Conservation (phyloP, 2,113 vertebrate genomes). For the Chlorodrepanis virens region DNA sequence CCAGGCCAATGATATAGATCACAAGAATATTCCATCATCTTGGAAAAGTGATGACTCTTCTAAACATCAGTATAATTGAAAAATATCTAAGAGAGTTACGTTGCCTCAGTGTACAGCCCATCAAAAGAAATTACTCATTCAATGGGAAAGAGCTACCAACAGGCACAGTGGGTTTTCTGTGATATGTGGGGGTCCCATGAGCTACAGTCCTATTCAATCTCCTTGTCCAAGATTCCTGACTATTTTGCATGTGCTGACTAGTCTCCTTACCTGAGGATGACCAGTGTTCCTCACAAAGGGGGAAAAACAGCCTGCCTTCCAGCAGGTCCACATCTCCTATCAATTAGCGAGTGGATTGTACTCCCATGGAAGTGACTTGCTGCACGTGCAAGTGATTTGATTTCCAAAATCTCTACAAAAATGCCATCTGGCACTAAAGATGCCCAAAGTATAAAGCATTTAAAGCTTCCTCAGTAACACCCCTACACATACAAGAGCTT, state of each 20-base stretch:
- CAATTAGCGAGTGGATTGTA: background rate
- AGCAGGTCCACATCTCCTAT: background rate
- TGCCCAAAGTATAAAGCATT: background rate
- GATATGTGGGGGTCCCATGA: rapidly evolving
- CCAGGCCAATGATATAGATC: rapidly evolving
- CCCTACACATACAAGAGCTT: background rate
- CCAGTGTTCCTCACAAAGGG: background rate
- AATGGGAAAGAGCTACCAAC: background rate
- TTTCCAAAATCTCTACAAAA: background rate
- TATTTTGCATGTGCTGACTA: background rate
- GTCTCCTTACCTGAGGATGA: background rate
- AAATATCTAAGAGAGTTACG: background rate
- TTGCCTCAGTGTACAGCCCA: background rate
- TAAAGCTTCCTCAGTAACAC: background rate
- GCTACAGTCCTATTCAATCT: background rate
- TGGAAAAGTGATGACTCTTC: background rate
- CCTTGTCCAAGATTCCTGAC: background rate
- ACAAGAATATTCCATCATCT: background rate
- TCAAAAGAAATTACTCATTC: background rate
- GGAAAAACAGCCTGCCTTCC: background rate
- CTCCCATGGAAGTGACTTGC: background rate
- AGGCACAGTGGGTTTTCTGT: background rate
- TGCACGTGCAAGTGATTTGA: background rate
- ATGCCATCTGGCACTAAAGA: background rate
- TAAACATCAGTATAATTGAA: background rate